Evolutionary conservation across 2,113 vertebrate species (phyloP), one percentile per base, ranked within the genome.

Genomic region (Cottus gobio): DNA sequence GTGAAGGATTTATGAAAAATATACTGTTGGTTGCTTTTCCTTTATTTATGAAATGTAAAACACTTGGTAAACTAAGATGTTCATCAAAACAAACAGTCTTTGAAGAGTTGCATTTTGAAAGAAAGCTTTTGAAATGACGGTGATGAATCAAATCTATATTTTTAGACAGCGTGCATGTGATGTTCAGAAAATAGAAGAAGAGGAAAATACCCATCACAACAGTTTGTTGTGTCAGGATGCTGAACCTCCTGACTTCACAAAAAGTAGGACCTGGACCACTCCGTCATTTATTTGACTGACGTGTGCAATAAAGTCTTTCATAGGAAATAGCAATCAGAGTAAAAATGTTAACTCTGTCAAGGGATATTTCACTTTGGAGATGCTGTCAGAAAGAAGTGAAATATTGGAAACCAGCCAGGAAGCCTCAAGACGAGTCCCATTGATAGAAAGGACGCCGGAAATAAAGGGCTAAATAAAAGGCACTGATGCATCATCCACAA

Each of bases 281-380:
- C 37, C 3, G 52, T 71, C 39, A 71, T 82, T 69, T 58, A 71
- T 77, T 89, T 80, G 83, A 91, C 2, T 72, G 87, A 65, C 79
- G 62, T 28, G 48, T 70, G 77, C 84, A 87, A 87, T 85, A 88
- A 85, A 66, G 15, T 48, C 31, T 34, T 48, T 62, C 58, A 37
- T 2, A 64, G 66, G 28, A 86, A 85, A 80, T 30, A 5, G 56
- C 28, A 48, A 60, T 78, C 63, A 74, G 62, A 66, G 66, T 31
- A 39, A 12, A 34, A 39, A 57, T 80, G 70, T 69, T 13, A 85
- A 48, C 26, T 61, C 46, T 71, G 39, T 67, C 77, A 63, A 24
- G 68, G 58, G 60, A 82, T 42, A 48, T 74, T 67, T 85, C 31
- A 79, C n/a, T 10, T 11, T 46, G 28, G 50, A 52, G 54, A 34